A percentile compares a stretch with the other conserved stretches of the same genome.
Conservation (phyloP, 2,797 vertebrate genomes). For the Gambelia wislizenii region DNA sequence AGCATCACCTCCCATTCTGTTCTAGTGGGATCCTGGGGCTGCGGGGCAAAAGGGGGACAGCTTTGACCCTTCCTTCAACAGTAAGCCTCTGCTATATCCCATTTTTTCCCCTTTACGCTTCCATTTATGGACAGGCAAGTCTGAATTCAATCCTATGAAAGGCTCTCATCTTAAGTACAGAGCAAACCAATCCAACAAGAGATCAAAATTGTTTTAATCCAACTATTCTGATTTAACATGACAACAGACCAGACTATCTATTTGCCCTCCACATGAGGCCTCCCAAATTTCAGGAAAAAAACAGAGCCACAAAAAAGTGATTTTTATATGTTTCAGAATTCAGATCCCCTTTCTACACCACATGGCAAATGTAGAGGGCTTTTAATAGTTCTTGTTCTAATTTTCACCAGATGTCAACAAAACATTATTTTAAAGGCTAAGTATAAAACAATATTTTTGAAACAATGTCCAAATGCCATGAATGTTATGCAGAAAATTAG, state of each 20-base stretch:
- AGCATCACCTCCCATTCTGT: background rate
- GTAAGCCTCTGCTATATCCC: background rate
- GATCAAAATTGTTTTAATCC: slow-evolving; percentile 9
- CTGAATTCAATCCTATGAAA: background rate
- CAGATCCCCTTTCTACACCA: background rate
- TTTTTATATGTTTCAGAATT: slow-evolving; percentile 6
- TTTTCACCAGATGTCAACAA: slow-evolving; percentile 1
- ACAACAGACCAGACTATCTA: background rate
- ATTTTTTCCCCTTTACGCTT: background rate
- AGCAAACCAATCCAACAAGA: background rate
- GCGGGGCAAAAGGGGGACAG: background rate
- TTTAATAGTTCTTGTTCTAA: slow-evolving; percentile 20
- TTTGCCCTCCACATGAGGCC: background rate
- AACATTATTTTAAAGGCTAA: background rate
- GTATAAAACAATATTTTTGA: background rate
- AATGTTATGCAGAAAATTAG: background rate
- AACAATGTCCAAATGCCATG: background rate
- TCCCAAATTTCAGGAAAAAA: rapidly evolving
- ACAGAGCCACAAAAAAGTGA: background rate
- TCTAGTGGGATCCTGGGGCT: background rate
- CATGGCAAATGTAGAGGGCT: background rate
- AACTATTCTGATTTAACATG: background rate
- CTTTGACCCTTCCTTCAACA: background rate
- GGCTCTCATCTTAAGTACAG: background rate
- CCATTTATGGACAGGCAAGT: background rate